Conservation (phyloP, 2,113 vertebrate species). For the Amphiprion ocellaris region DNA sequence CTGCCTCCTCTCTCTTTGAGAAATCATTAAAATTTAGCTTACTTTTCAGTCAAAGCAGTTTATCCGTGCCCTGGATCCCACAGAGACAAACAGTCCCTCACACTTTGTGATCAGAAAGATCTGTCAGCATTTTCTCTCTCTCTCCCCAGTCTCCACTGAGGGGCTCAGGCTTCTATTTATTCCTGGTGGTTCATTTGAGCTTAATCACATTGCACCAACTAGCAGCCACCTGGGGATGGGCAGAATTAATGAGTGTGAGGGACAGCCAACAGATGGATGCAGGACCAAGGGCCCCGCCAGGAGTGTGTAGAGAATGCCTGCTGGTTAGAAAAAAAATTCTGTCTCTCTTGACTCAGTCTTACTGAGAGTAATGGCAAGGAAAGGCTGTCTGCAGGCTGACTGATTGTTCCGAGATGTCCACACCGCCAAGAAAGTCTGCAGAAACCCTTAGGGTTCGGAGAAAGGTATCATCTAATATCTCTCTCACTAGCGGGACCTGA, state of each 20-base stretch:
- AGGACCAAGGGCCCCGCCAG: constrained; percentile 39
- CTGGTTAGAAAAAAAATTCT: constrained; percentile 38
- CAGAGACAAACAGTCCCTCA: constrained; percentile 43
- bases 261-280: constrained; percentile 67
- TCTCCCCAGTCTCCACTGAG: constrained; percentile 17
- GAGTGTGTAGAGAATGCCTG: constrained; percentile 51
- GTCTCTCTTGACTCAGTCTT: constrained; percentile 49
- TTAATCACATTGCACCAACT: constrained; percentile 71
- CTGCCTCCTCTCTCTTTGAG: not conserved
- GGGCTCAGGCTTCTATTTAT: constrained; percentile 61
- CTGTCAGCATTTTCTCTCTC: constrained; percentile 35
- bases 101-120: constrained; percentile 55
- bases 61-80: constrained; percentile 18
- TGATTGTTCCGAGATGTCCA: constrained; percentile 58
- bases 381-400: constrained; percentile 57
- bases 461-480: constrained; percentile 42
- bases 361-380: constrained; percentile 55
- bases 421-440: constrained; percentile 39
- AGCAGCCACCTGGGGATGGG: constrained; percentile 60
- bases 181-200: constrained; percentile 68
- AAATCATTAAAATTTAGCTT: not conserved
- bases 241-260: constrained; percentile 76
- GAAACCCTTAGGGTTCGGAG: constrained; percentile 38
- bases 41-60: constrained; percentile 17
- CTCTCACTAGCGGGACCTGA: constrained; percentile 28